Percentiles rank a stretch among this genome's conserved stretches.
phyloP scores from a whole-genome alignment of 2,797 vertebrate species.

The Eulemur mongoz region DNA sequence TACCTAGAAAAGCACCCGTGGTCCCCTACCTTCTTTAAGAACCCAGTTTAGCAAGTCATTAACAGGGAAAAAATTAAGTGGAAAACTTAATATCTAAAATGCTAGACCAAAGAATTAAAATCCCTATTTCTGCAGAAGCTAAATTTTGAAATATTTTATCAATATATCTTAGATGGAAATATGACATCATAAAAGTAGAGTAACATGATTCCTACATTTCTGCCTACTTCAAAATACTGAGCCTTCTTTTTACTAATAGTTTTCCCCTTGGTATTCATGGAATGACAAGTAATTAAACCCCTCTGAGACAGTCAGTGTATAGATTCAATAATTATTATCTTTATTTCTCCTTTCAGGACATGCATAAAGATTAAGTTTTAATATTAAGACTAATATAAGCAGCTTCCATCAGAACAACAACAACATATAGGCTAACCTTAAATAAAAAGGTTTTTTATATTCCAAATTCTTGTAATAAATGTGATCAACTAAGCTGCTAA shows the following conservation, averaged over 20 bases:
- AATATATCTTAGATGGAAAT: slow-evolving; percentile 82
- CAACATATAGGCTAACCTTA: background rate
- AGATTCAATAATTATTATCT: slow-evolving; percentile 81
- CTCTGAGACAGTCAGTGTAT: slow-evolving; percentile 64
- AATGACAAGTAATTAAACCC: slow-evolving; percentile 80
- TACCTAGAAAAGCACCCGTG: background rate
- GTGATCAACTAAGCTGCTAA: background rate
- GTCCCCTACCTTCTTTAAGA: slow-evolving; percentile 73
- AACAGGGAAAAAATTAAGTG: slow-evolving; percentile 78
- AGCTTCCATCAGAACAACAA: slow-evolving; percentile 74
- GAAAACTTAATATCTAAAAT: slow-evolving; percentile 75
- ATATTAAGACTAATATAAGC: slow-evolving; percentile 63
- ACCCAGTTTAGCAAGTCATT: slow-evolving; percentile 70
- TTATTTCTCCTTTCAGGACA: slow-evolving; percentile 78
- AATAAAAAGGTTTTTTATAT: background rate
- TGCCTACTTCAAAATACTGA: slow-evolving; percentile 79
- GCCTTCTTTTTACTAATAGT: slow-evolving; percentile 72
- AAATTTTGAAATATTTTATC: slow-evolving; percentile 81
- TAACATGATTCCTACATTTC: slow-evolving; percentile 75
- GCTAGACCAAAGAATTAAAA: slow-evolving; percentile 80
- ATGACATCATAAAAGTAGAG: slow-evolving; percentile 76
- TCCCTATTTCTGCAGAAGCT: slow-evolving; percentile 75
- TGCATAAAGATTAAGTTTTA: slow-evolving; percentile 70
- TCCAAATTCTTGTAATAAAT: background rate
- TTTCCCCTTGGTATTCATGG: slow-evolving; percentile 80